Evolutionary conservation across 2,113 vertebrate genomes (phyloP).

Genomic region (Amphiprion ocellaris): DNA sequence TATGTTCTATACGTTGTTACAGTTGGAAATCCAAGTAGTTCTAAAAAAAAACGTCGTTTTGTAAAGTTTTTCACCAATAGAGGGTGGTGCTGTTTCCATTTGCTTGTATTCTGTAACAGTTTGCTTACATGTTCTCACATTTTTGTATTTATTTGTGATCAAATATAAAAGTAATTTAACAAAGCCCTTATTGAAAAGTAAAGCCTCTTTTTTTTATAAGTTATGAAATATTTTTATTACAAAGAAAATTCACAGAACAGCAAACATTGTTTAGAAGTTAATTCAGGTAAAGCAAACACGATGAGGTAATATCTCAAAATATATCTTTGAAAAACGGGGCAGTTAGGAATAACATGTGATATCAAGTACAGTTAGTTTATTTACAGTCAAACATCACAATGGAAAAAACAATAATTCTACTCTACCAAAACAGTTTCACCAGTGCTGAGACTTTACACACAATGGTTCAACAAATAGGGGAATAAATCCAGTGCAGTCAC

Average conservation of each 20-base stretch:
- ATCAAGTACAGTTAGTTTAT: slow-evolving; percentile 82
- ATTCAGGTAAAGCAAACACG: slow-evolving; percentile 87
- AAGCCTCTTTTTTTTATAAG: slow-evolving; percentile 38
- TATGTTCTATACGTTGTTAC: not conserved
- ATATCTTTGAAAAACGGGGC: slow-evolving; percentile 88
- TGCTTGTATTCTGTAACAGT: not conserved
- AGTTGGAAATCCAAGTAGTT: not conserved
- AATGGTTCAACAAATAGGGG: slow-evolving; percentile 69
- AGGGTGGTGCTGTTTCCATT: not conserved
- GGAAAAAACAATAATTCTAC: slow-evolving; percentile 83
- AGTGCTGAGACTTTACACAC: slow-evolving; percentile 86
- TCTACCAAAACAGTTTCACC: slow-evolving; percentile 84
- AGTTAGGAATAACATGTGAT: slow-evolving; percentile 82
- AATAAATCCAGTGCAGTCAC: slow-evolving; percentile 70
- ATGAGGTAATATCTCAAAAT: slow-evolving; percentile 86
- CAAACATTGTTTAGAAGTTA: slow-evolving; percentile 86
- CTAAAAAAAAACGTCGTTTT: not conserved
- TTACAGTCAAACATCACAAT: slow-evolving; percentile 84
- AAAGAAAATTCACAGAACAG: slow-evolving; percentile 90
- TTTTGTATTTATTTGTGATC: slow-evolving; percentile 9
- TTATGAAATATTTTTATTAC: slow-evolving; percentile 86
- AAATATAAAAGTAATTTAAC: slow-evolving; percentile 10
- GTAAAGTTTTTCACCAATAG: slow-evolving; percentile 7
- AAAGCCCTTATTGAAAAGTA: slow-evolving; percentile 23
- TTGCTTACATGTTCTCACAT: slow-evolving; percentile 18